Base-by-base conservation (phyloP, 2,797 vertebrate genomes). In the Gymnoscopelus braueri region DNA sequence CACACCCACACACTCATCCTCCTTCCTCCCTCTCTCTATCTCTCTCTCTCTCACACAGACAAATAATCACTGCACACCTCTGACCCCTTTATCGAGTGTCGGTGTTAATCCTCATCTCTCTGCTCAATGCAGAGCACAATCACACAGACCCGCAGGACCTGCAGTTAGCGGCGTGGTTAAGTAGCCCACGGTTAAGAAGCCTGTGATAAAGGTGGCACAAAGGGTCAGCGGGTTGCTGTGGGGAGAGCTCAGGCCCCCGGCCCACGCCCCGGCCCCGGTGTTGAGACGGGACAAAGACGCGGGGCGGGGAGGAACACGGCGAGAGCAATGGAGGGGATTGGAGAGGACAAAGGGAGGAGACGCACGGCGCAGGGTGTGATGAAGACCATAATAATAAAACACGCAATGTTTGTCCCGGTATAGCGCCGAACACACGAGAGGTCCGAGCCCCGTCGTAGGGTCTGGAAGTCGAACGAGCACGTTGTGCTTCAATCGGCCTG, bases 71-170 rank as follows among this genome's bases (percentile, higher is more conserved):
- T 84, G 77, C 84, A 74, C 85, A 93, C 93, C 88, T 91, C 83
- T 92, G 92, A 94, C 91, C 93, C 93, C 91, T 92, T 94, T 94
- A 95, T 94, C 89, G 85, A 93, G 91, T 93, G 89, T 87, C 79
- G 69, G 87, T 91, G 90, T 91, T 93, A 94, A 94, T 93, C 93
- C 93, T 92, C 88, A 91, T 91, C 91, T 90, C 81, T 88, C 79
- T 80, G 87, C 87, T 93, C 88, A 91, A 90, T 90, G 88, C 88
- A 86, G 88, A 88, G 89, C 86, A 88, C 90, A 94, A 92, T 94
- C 91, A 90, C 87, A 89, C 84, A 83, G 87, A 90, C 89, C 91
- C 82, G 70, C 86, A 91, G 89, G 87, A 91, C 89, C 89, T 84
- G 85, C 92, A 90, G 91, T 91, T 91, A 93, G 89, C 77, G 63